Base-by-base conservation (phyloP, 2,888 invertebrate species). In the Thera obeliscata region DNA sequence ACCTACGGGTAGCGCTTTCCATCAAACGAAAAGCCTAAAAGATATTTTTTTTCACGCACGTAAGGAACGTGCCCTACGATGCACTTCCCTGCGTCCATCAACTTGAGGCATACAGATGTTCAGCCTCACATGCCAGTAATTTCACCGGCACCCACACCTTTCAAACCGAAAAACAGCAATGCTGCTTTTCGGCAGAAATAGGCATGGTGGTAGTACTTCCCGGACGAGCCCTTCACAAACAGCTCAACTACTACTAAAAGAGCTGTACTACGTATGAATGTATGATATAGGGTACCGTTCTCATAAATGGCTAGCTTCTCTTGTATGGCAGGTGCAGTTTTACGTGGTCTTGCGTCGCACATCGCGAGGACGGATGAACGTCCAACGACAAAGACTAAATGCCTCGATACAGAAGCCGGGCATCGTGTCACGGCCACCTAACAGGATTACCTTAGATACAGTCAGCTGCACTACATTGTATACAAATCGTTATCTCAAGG, bases 401-500 rank as follows among this genome's bases (percentile, higher is more conserved):
- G 87, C 85, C 85, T 85, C 84, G 73, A 81, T 78, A 83, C 83
- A 87, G 90, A 91, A 91, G 90, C 91, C 91, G 89, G 88, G 85
- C 88, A 91, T 83, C 88, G 84, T 92, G 93, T 93, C 93, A 93
- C 87, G 93, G 93, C 87, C 93, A 91, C 86, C 91, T 93, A 93
- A 93, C 92, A 90, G 93, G 93, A 93, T 93, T 93, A 86, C 74
- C 84, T 81, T 52, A 33, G 52, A 3, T 83, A 90, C 91, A 22
- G 22, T 22, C 22, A 22, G 22, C 22, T 22, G 22, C 22, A 22
- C 22, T 22, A 22, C 22, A 22, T 22, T 22, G 22, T 22, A 22
- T 22, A 22, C 22, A 22, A 22, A 22, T 22, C 22, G 22, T 22
- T 22, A 22, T 22, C 22, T 22, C 22, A 22, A 22, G 22, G 22